Conservation (phyloP, 2,888 invertebrate species). For the Nasonovia ribisnigri region DNA sequence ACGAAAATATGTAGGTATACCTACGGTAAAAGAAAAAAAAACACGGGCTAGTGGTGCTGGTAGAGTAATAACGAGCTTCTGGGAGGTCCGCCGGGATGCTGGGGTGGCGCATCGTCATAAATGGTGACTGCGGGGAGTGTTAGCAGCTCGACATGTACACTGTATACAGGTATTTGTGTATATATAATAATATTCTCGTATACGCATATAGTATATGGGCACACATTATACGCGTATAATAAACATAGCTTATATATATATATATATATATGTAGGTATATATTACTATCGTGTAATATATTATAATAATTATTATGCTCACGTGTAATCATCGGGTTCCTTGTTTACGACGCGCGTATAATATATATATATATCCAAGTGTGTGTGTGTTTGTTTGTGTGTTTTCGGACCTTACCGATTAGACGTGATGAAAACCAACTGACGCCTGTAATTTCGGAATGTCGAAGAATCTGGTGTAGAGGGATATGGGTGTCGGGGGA, state of each 20-base stretch:
- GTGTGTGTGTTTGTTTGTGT: not conserved
- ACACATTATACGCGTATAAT: not conserved
- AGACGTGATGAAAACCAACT: conserved; percentile 61
- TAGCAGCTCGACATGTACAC: conserved; percentile 16
- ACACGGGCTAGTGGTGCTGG: conserved; percentile 15
- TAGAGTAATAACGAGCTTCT: conserved; percentile 62
- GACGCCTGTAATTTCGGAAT: conserved; percentile 53
- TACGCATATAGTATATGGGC: not conserved
- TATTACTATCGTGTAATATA: conserved; percentile 47
- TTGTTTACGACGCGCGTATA: conserved; percentile 51
- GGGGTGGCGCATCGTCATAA: conserved; percentile 62
- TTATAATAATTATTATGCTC: conserved; percentile 60
- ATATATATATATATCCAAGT: not conserved
- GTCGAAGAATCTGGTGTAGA: not conserved
- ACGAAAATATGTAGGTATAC: not conserved
- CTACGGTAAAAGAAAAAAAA: conserved; percentile 16
- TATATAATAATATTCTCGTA: not conserved
- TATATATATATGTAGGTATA: not conserved
- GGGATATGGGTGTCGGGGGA: not conserved
- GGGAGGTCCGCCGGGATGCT: conserved; percentile 57
- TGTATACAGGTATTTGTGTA: not conserved
- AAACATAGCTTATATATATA: not conserved
- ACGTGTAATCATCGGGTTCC: conserved; percentile 59
- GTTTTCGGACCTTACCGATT: conserved; percentile 61
- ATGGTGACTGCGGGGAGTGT: conserved; percentile 63